A percentile compares a stretch with the other conserved stretches of the same genome.
phyloP scores from a whole-genome alignment of 2,888 invertebrate species.

The Pemphredon lugubris region DNA sequence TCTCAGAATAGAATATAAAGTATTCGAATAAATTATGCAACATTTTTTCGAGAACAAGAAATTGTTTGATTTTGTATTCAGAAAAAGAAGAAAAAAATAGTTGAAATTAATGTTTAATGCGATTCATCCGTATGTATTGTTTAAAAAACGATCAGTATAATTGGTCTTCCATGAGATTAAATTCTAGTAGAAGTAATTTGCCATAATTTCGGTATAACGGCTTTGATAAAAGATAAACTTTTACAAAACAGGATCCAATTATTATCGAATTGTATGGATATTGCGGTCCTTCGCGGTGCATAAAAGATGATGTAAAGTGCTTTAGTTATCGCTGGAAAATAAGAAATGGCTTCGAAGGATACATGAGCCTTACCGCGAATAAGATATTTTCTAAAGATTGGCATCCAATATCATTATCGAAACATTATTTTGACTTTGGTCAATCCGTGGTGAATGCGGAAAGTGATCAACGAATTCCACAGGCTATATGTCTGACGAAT shows the following conservation, averaged over 20 bases:
- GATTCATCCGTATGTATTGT: too few relatives aligned
- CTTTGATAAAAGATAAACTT: too few relatives aligned
- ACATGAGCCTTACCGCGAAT: constrained; percentile 69
- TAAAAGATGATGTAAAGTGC: not conserved
- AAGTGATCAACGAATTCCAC: constrained; percentile 43
- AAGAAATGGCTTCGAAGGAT: constrained; percentile 70
- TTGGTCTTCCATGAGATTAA: too few relatives aligned
- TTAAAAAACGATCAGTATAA: too few relatives aligned
- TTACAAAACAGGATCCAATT: constrained; percentile 45
- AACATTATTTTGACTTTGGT: constrained; percentile 77
- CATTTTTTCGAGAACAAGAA: too few relatives aligned
- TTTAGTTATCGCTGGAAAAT: constrained; percentile 21
- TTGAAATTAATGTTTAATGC: too few relatives aligned
- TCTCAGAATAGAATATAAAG: not conserved
- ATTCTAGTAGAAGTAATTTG: too few relatives aligned
- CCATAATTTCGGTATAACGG: too few relatives aligned
- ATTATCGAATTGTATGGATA: constrained; percentile 54
- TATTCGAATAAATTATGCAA: too few relatives aligned
- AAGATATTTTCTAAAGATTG: constrained; percentile 56
- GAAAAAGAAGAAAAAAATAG: too few relatives aligned
- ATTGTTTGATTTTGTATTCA: too few relatives aligned
- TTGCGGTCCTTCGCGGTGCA: not conserved
- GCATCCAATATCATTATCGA: constrained; percentile 73
- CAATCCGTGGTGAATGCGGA: constrained; percentile 48
- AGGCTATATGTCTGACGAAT: constrained; percentile 69